Evolutionary conservation across 1,140 invertebrate species (phyloP).

Genomic region (Drosophila neocordata): DNA sequence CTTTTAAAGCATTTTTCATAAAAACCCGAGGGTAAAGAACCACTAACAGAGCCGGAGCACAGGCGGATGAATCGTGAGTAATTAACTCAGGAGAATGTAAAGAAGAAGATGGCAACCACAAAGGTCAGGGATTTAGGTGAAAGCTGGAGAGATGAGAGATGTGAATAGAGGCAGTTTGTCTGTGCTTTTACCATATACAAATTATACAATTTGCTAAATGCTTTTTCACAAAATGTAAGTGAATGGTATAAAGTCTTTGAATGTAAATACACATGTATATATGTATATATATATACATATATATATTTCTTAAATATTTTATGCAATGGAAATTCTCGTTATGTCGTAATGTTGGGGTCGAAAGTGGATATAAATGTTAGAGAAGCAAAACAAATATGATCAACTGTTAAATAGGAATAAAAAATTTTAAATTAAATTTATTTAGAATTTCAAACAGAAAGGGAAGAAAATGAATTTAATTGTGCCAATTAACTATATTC

Average conservation of each 20-base stretch:
- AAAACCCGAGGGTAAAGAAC: slow-evolving; percentile 26
- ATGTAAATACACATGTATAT: neutral
- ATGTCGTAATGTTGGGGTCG: too few relatives aligned
- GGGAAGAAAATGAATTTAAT: too few relatives aligned
- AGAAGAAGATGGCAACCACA: slow-evolving; percentile 48
- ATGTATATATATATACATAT: neutral
- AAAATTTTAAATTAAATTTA: too few relatives aligned
- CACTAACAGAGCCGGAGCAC: neutral
- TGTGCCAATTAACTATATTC: too few relatives aligned
- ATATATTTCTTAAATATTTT: neutral
- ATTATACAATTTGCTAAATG: slow-evolving; percentile 49
- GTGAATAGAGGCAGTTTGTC: slow-evolving; percentile 10
- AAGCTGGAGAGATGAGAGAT: slow-evolving; percentile 33
- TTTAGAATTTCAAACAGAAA: too few relatives aligned
- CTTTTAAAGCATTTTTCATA: slow-evolving; percentile 11
- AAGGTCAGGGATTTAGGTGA: slow-evolving; percentile 78
- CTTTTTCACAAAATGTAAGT: slow-evolving; percentile 18
- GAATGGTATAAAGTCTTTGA: slow-evolving; percentile 22
- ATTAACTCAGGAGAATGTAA: slow-evolving; percentile 52
- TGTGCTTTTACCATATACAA: slow-evolving; percentile 42
- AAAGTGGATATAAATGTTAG: too few relatives aligned
- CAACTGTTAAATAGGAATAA: too few relatives aligned
- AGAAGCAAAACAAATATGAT: too few relatives aligned
- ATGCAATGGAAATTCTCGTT: too few relatives aligned
- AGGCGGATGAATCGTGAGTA: slow-evolving; percentile 34